Evolutionary conservation across 2,888 invertebrate genomes (phyloP), one percentile per base, ranked within the genome.

Genomic region (Aproaerema taeniolella): DNA sequence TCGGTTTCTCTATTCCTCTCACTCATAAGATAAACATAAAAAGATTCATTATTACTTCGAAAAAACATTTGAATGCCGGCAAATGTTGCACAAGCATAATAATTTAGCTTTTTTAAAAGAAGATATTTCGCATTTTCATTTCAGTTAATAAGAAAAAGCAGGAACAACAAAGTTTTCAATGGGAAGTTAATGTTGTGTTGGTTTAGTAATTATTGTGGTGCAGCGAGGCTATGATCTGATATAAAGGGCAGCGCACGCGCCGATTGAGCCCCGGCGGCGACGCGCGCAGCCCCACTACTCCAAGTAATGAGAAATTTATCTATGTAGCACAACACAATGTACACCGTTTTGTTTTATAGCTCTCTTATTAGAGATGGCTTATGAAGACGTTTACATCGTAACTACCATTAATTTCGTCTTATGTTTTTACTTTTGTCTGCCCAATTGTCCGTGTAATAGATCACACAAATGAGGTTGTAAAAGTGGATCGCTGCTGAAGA

Each of bases 231-330:
- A 43, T 33, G 44, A 55, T 54, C 52, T 46, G 54, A 51, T 58
- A 47, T 38, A 43, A 50, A 50, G 48, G 44, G 41, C 46, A 46
- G 39, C 45, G 44, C 47, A 41, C 42, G 47, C 50, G 49, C 49
- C 47, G 46, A 50, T 48, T 41, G 43, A 45, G 41, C 38, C 50
- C 55, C 52, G 41, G 49, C 26, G 47, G 54, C 55, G 46, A 46
- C 25, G 36, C 28, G 41, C 39, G 20, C 39, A 48, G 48, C 46
- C 50, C 46, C 50, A 41, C 46, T 34, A 47, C 50, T 49, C 43
- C 50, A 42, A 52, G 53, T 67, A 69, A 69, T 63, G 61, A 66
- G 67, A 64, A 64, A 57, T 56, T 61, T 67, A 68, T 67, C 67
- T 67, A 57, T 59, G 53, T 65, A 50, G 63, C 53, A 51, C 65